These are phyloP conservation scores for Melanotaenia trifasciata DNA, from an alignment of 2,797 vertebrate genomes.

Conservation along the genomic window DNA sequence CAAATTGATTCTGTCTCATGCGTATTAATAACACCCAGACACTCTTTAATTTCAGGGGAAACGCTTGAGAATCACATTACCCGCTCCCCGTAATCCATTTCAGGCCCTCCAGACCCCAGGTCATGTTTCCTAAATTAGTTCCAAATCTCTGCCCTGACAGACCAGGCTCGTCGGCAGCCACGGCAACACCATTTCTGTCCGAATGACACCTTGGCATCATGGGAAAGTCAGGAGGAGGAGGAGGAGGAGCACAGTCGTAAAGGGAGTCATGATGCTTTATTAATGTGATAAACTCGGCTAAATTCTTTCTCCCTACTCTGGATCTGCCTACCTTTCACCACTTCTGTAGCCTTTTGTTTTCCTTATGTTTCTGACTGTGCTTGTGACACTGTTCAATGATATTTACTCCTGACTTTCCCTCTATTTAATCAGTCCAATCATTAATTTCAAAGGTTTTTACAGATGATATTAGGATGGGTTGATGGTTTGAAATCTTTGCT, in stretches of 20 bases:
- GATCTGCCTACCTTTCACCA: constrained; percentile 19
- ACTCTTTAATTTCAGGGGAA: constrained; percentile 66
- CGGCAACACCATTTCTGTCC: constrained; percentile 54
- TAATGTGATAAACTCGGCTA: constrained; percentile 67
- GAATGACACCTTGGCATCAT: constrained; percentile 30
- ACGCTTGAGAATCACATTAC: constrained; percentile 69
- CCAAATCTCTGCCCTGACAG: constrained; percentile 57
- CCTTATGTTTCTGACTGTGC: constrained; percentile 7
- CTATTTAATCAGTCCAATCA: not conserved
- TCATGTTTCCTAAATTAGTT: constrained; percentile 74
- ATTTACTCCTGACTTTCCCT: not conserved
- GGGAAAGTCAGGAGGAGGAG: constrained; percentile 23
- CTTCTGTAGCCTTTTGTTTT: constrained; percentile 35
- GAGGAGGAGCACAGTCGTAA: constrained; percentile 25
- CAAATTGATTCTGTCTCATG: constrained; percentile 69
- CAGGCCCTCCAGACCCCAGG: constrained; percentile 59
- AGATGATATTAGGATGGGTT: not conserved
- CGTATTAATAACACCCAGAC: constrained; percentile 62
- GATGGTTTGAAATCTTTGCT: not conserved
- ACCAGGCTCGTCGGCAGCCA: constrained; percentile 32
- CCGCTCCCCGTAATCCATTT: constrained; percentile 67
- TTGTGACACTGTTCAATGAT: not conserved
- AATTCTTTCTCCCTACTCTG: constrained; percentile 31
- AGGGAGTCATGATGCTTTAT: constrained; percentile 66
- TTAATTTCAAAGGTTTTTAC: no score